phyloP scores from a whole-genome alignment of 1,140 invertebrate species.

The Solenopsis fugax region DNA sequence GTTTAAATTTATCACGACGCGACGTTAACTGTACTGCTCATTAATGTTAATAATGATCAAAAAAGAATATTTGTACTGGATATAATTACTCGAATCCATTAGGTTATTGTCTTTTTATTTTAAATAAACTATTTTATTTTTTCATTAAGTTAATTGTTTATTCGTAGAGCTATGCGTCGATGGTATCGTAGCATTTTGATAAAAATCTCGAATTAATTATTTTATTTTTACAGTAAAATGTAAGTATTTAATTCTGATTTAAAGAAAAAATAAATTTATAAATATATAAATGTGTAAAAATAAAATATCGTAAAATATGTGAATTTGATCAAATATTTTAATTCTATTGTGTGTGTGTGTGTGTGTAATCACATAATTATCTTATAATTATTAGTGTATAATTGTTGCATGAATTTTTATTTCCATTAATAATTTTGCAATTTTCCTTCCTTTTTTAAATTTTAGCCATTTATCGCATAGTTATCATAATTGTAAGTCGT shows the following conservation, averaged over 20 bases:
- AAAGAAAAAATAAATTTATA: background rate
- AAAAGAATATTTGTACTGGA: conserved; percentile 15
- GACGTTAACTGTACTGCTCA: conserved; percentile 25
- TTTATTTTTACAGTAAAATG: conserved; percentile 11
- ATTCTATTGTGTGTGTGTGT: background rate
- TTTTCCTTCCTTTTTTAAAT: background rate
- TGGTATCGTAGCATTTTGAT: background rate
- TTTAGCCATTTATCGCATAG: conserved; percentile 10
- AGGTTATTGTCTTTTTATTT: background rate
- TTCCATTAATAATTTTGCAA: background rate
- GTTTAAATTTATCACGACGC: conserved; percentile 23
- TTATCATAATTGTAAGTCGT: conserved; percentile 9
- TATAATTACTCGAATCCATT: conserved; percentile 19
- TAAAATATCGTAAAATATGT: background rate
- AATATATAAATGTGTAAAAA: background rate
- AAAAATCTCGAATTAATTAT: background rate
- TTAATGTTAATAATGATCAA: conserved; percentile 50
- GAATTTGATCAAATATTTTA: background rate
- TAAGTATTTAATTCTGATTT: conserved; percentile 6
- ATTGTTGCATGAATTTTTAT: background rate
- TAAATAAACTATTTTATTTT: conserved; percentile 11
- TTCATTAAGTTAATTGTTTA: conserved; percentile 7
- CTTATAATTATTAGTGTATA: background rate
- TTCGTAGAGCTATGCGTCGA: background rate
- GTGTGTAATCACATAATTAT: background rate